Evolutionary conservation across 2,797 vertebrate species (phyloP), one percentile per base, ranked within the genome.

Genomic region (Australoheros facetus): DNA sequence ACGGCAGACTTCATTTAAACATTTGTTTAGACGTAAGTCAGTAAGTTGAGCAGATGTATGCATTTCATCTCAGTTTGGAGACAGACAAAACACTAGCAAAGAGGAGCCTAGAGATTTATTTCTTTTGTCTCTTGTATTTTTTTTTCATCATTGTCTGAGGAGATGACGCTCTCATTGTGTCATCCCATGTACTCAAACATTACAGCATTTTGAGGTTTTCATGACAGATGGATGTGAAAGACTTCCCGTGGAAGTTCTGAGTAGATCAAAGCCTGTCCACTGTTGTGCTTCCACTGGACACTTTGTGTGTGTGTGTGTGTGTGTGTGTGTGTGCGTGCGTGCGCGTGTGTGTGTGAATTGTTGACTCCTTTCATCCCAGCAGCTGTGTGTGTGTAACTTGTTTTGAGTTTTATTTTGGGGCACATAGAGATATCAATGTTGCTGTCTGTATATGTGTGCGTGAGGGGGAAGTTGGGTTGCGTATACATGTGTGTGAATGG

Each of bases 191-290:
- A 7, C 71, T 83, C 59, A 21, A 81, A 72, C 77, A 59, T 71
- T 45, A 59, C 71, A 39, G 71, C 5, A 14, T 71, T 89, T 85
- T 70, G 56, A 77, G 73, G 75, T 76, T 79, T 42, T 85, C 28
- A 13, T 79, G 80, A 85, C 78, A 37, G 80, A 79, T 70, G 56
- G 56, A 54, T 69, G 73, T 51, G 77, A 71, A 39, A 77, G 62
- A 80, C 77, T n/a, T 91, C 77, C 51, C 17, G 55, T 82, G 83
- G 58, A 87, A 70, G 84, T 84, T 84, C 76, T 81, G 60, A 19
- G 71, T 78, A 80, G 88, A 93, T 93, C 91, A 93, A 93, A 93
- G 91, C 37, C 54, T 83, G 70, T 88, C 76, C 4, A 11, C 78
- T 45, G 71, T 28, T 66, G 74, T 87, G 80, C 82, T 87, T 90